Evolutionary conservation across 1,140 invertebrate genomes (phyloP), one percentile per base, ranked within the genome.

Genomic region (Sinonovacula constricta): DNA sequence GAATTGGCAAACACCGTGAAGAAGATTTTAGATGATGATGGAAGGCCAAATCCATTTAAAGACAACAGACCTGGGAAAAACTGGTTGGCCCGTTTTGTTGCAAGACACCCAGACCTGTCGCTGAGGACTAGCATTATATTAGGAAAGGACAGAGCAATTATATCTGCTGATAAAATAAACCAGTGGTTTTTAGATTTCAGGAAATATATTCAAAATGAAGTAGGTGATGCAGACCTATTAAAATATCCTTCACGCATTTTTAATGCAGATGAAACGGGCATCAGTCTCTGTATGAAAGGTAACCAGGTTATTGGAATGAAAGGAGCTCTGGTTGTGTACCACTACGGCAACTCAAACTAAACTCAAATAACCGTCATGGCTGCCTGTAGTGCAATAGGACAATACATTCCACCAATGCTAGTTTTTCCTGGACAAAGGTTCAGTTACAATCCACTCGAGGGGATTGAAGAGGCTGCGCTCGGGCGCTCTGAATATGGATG

Each of bases 241-340:
- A 62, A 2, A 5, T 39, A 63, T 53, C 77, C 67, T 28, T 51
- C 36, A 3, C 26, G 68, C 15, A 15, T 39, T 45, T 65, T 56
- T 49, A 71, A 71, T 67, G 77, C 67, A 0, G 67, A 79, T 65
- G 77, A 71, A 30, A 31, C 36, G 22, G 77, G 67, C n/a, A 63
- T 79, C n/a, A 62, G 54, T 7, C 34, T 79, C 31, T 65, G 66
- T 53, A 31, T 33, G 2, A 71, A 71, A 39, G 51, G 36, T 3
- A 65, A 59, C 30, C 34, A 45, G 30, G 67, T 79, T 14, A 62
- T 70, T 33, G 59, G 56, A 4, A 39, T 15, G 15, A 79, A 51
- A 45, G 67, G 77, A 2, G 59, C 77, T 12, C 67, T 54, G 4
- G 67, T 69, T 5, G 45, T 62, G 4, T 69, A 69, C 53, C 49